These are phyloP conservation scores for Parnassius mnemosyne DNA, from an alignment of 2,888 invertebrate species.

Conservation along the genomic window DNA sequence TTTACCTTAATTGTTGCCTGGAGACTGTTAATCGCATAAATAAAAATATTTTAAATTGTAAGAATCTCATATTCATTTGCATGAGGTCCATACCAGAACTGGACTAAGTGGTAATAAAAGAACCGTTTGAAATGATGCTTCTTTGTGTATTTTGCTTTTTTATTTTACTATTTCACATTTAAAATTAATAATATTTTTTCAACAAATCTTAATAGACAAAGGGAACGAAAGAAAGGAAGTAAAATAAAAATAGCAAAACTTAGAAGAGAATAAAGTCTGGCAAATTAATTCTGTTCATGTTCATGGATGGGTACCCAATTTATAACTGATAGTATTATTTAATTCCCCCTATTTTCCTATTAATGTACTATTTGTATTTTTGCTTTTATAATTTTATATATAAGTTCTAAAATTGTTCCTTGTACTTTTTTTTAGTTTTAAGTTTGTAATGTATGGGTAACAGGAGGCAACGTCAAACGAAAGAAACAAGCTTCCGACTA, in stretches of 20 bases:
- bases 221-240: neutral
- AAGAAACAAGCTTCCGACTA: constrained; percentile 51
- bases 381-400: constrained; percentile 31
- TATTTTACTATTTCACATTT: too few species aligned
- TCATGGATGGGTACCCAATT: constrained; percentile 4
- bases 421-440: constrained; percentile 47
- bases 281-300: neutral
- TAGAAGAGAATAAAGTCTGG: constrained; percentile 25
- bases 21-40: constrained; percentile 37
- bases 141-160: too few species aligned
- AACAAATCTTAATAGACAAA: neutral
- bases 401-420: constrained; percentile 44
- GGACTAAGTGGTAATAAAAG: too few species aligned
- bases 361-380: constrained; percentile 34
- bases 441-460: constrained; percentile 42
- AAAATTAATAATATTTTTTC: too few species aligned
- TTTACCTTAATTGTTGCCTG: constrained; percentile 2
- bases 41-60: neutral
- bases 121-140: too few species aligned
- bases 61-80: constrained; percentile 7
- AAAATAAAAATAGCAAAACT: neutral
- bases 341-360: constrained; percentile 11
- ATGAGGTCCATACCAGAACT: neutral
- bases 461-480: constrained; percentile 45
- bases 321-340: constrained; percentile 19